Evolutionary conservation across 2,113 vertebrate genomes (phyloP), one percentile per base, ranked within the genome.

Genomic region (Oncorhynchus masou): DNA sequence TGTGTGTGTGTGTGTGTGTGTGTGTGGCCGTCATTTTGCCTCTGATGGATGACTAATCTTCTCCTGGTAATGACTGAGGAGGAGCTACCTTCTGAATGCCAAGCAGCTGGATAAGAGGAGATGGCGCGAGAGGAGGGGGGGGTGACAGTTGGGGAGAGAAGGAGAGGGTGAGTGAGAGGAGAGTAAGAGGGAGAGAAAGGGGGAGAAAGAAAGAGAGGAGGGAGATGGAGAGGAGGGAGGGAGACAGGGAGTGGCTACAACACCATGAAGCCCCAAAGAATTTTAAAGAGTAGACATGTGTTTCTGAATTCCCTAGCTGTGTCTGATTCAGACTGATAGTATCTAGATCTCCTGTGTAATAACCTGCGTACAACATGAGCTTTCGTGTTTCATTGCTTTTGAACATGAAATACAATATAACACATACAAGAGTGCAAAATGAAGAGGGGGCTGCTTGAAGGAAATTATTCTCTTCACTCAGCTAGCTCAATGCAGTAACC

Each of bases 21-120:
- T 54, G 51, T 54, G 51, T 83, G 84, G 73, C 84, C 20, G 67
- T 68, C 67, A 68, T 68, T 54, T 54, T 19, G 6, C 31, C 39
- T 45, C 31, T 85, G 88, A 89, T 72, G 78, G 87, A 88, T 91
- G 88, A 92, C 86, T 89, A 91, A 91, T 89, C 83, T 81, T 81
- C 66, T 71, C 78, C 25, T 81, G 73, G 82, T 90, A 88, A 90
- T 92, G 88, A 91, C 84, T 77, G 84, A 89, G 81, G 83, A 80
- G 76, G 31, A 27, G 68, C 76, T 85, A 67, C 77, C 86, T 64
- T 57, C 77, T 85, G 84, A 86, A 91, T 89, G 87, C 79, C 85
- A 87, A 89, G 80, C 83, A 68, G 39, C 76, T 85, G 84, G 84
- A 91, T 88, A 86, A 76, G 74, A 75, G 75, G 71, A 73, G 73